Base-by-base conservation (phyloP, 2,797 vertebrate genomes). In the Corythornis leucogaster region DNA sequence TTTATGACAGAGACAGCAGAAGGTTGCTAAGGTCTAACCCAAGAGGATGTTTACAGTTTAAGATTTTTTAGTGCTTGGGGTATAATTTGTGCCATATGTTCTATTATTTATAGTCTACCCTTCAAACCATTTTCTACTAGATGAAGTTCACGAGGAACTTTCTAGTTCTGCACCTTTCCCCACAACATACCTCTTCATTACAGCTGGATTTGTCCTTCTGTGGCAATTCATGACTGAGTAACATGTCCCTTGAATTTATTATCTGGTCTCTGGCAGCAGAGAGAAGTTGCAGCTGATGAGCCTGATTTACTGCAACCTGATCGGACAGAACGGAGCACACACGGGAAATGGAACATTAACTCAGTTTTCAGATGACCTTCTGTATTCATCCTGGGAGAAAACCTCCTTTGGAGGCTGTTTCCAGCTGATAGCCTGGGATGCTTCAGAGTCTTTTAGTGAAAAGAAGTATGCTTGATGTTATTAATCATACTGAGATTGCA, bases 51-150 rank as follows among this genome's bases (percentile, higher is more conserved):
- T 98, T 97, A 90, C 67, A 92, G 89, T 95, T 90, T 71, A 91
- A 89, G 87, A 92, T 92, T 89, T 96, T 96, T 97, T 95, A 92
- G 89, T 3, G 2, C 84, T 94, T 92, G 94, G 8, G 4, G 58
- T 92, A 80, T 43, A 48, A 97, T 97, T 95, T 95, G 82, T 96
- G 82, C 95, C 95, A 92, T 87, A 92, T 97, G 95, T 86, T 97
- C 80, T 92, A 71, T 90, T 93, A 96, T 96, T 96, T 96, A 96
- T 46, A 92, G 74, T 92, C 96, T 94, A 93, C 81, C 69, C 55
- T 42, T 9, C 13, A 40, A 94, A 83, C 62, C 48, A 22, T 83
- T 94, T 94, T 90, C 66, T 83, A 57, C 87, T 95, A 77, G 54
- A 88, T 28, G 9, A 1, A 1, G 19, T 80, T n/a, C 25, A 33